Evolutionary conservation across 2,113 vertebrate species (phyloP), one percentile per base, ranked within the genome.

Genomic region (Grammomys surdaster): DNA sequence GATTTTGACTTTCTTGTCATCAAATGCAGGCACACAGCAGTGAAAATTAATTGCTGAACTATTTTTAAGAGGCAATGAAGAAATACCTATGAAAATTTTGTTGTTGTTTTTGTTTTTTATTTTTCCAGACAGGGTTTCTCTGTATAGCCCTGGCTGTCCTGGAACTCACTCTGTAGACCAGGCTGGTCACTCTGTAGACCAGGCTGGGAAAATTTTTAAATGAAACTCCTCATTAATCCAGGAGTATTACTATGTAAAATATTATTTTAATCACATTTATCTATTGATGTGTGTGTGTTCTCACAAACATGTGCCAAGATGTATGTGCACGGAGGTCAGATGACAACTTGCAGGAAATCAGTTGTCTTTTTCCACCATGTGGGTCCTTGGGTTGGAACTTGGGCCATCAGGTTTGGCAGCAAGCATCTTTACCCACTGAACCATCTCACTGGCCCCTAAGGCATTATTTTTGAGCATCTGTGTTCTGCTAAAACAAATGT

Each of bases 121-220:
- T 51, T 51, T 51, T 51, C 51, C 10, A 51, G 51, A 51, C 51
- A 51, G 51, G 51, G 51, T 51, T 51, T 51, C 51, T 51, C 51
- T 51, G 51, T 51, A 11, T 51, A 51, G 51, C 51, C 48, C 51
- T 51, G 51, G 51, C 51, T 51, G 51, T 51, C 9, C 51, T 51
- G 51, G 51, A 51, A 2, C 51, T 51, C 51, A 51, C 10, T 51
- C 51, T 51, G 51, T 51, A 51, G 51, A 51, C 51, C 51, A 51
- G 51, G 10, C 51, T 51, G 51, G 10, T 51, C 51, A 51, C 10
- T 51, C 51, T 51, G 51, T 51, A 51, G 51, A 51, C 51, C 51
- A 51, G 51, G 10, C 51, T 51, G 51, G 10, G 73, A 33, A 80
- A 91, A 82, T 51, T 89, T 96, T 78, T 88, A 85, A 85, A 89